Base-by-base conservation (phyloP, 2,797 vertebrate genomes). In the Rhinichthys osculus region DNA sequence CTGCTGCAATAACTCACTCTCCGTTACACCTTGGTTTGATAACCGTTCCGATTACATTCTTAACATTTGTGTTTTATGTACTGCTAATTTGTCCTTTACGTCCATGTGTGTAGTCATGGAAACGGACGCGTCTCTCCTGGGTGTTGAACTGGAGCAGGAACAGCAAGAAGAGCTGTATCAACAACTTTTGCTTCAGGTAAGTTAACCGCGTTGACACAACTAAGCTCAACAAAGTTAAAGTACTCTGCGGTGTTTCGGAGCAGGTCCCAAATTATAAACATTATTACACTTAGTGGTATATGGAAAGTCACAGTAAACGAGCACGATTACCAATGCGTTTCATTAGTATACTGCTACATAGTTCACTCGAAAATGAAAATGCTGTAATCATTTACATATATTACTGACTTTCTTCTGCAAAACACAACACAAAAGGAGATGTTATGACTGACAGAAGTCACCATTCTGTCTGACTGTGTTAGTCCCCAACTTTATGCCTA, bases 81-180 rank as follows among this genome's bases (percentile, higher is more conserved):
- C 19, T 44, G 19, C 9, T 79, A 10, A 62, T 50, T 59, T 35
- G 35, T 21, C 16, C 17, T 73, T 2, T 64, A 9, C 27, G 23
- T 2, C 6, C 21, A 21, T 3, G 16, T 50, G 35, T 35, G 77
- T 88, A 77, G 82, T 52, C 72, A 88, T 88, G 87, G 87, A 86
- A 67, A 86, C 87, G 16, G 87, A 88, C 44, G 52, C 78, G 23
- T 85, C 85, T 47, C 82, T 89, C 38, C 82, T 89, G 13, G 23
- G 5, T 38, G 70, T 71, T 67, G 88, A 89, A 67, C 11, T 86
- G 21, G 87, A 88, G 30, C 69, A 83, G 42, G 73, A 81, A 57
- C 67, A 54, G 47, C 78, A 82, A 14, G 82, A 86, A 6, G 82
- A 89, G 40, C 82, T 89, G 13, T 89, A 87, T 78, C 87, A 89